phyloP scores from a whole-genome alignment of 2,113 vertebrate genomes.

The Boleophthalmus pectinirostris region DNA sequence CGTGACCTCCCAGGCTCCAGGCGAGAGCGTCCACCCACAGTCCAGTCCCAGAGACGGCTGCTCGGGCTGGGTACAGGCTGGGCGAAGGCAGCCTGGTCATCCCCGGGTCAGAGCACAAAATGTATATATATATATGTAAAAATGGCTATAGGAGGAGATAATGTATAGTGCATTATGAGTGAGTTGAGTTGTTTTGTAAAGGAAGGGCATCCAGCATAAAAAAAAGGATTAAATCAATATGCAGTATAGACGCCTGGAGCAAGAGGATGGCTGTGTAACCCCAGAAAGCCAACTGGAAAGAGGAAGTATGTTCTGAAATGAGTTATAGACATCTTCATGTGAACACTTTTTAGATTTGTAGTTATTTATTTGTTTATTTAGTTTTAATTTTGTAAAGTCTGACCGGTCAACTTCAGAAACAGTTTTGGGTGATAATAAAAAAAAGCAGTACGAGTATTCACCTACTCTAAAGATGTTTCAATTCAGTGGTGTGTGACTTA shows the following conservation, averaged over 20 bases:
- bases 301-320: not conserved
- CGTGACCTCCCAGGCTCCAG: slow-evolving; percentile 84
- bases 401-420: too few species aligned
- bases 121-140: not conserved
- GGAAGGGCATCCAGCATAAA: not conserved
- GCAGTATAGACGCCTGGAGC: not conserved
- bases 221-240: not conserved
- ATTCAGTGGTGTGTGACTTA: too few species aligned
- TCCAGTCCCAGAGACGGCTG: slow-evolving; percentile 84
- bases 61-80: slow-evolving; percentile 86
- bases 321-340: too few species aligned
- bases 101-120: not conserved
- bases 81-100: slow-evolving; percentile 79
- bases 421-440: too few species aligned
- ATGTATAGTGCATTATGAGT: not conserved
- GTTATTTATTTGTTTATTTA: too few species aligned
- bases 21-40: slow-evolving; percentile 85
- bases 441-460: too few species aligned
- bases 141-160: slow-evolving; percentile 1
- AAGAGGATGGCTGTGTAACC: not conserved
- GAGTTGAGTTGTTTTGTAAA: not conserved
- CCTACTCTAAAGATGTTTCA: too few species aligned
- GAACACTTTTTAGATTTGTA: too few species aligned
- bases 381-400: too few species aligned
- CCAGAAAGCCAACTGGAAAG: not conserved